Conservation (phyloP, 2,888 invertebrate genomes). For the Stegana nigrithorax region DNA sequence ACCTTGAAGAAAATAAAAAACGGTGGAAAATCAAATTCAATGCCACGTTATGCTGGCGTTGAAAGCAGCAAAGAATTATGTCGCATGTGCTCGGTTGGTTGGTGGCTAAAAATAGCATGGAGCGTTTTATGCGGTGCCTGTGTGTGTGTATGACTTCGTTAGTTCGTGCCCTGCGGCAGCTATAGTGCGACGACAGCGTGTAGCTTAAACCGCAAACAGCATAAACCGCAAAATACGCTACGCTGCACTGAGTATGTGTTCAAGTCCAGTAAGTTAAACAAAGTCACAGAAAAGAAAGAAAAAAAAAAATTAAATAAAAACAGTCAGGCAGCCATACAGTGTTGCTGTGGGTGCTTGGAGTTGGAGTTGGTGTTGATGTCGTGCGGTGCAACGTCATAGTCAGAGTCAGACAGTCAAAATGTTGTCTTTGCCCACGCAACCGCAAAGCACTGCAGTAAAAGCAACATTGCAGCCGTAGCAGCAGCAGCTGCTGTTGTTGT, state of each 20-base stretch:
- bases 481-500: not conserved
- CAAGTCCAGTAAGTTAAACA: no score
- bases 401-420: not conserved
- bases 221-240: not conserved
- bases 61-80: slow-evolving; percentile 7
- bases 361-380: slow-evolving; percentile 9
- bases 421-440: slow-evolving; percentile 40
- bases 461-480: slow-evolving; percentile 21
- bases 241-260: no score
- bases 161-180: not conserved
- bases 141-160: not conserved
- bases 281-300: no score
- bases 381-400: not conserved
- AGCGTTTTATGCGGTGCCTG: not conserved
- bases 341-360: not conserved
- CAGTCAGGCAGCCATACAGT: slow-evolving; percentile 10
- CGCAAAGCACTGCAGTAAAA: slow-evolving; percentile 34
- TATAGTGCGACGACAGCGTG: not conserved
- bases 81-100: not conserved
- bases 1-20: not conserved
- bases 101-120: not conserved
- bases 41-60: slow-evolving; percentile 40
- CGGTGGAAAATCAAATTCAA: slow-evolving; percentile 36
- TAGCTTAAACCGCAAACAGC: slow-evolving; percentile 12
- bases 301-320: not conserved